These are phyloP conservation scores for Sparidentex hasta DNA, from an alignment of 2,797 vertebrate species.

Conservation along the genomic window DNA sequence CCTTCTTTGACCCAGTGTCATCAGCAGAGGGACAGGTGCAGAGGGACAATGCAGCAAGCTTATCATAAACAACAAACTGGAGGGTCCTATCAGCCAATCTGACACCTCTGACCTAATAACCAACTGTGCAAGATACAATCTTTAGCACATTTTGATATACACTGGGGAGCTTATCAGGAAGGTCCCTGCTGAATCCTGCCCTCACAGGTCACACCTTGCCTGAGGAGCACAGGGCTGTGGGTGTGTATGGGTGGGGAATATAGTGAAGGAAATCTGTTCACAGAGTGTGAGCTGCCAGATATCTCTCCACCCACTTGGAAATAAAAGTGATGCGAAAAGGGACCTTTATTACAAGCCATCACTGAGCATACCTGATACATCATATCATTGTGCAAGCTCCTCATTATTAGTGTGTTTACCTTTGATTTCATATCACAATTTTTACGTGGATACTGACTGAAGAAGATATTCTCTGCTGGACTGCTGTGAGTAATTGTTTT, in stretches of 20 bases:
- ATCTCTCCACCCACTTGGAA: constrained; percentile 29
- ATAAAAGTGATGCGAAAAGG: constrained; percentile 22
- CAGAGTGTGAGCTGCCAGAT: neutral
- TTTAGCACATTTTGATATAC: constrained; percentile 26
- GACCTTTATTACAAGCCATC: neutral
- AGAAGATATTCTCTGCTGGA: constrained; percentile 4
- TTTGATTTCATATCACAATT: neutral
- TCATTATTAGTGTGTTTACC: neutral
- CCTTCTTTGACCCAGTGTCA: constrained; percentile 30
- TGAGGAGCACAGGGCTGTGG: neutral
- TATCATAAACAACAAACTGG: constrained; percentile 35
- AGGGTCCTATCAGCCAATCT: constrained; percentile 46
- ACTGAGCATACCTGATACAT: neutral
- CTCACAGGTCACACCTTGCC: constrained; percentile 22
- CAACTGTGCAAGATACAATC: constrained; percentile 36
- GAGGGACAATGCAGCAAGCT: constrained; percentile 17
- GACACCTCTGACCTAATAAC: constrained; percentile 58
- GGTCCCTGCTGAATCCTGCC: constrained; percentile 1
- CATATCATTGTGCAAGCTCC: no score
- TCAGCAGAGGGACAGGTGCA: constrained; percentile 1
- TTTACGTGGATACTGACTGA: neutral
- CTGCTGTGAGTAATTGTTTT: constrained; percentile 22
- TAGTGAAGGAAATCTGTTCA: neutral
- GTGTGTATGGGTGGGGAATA: constrained; percentile 10
- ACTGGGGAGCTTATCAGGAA: constrained; percentile 31